phyloP scores from a whole-genome alignment of 2,113 vertebrate genomes.

The Poeciliopsis turrubarensis region DNA sequence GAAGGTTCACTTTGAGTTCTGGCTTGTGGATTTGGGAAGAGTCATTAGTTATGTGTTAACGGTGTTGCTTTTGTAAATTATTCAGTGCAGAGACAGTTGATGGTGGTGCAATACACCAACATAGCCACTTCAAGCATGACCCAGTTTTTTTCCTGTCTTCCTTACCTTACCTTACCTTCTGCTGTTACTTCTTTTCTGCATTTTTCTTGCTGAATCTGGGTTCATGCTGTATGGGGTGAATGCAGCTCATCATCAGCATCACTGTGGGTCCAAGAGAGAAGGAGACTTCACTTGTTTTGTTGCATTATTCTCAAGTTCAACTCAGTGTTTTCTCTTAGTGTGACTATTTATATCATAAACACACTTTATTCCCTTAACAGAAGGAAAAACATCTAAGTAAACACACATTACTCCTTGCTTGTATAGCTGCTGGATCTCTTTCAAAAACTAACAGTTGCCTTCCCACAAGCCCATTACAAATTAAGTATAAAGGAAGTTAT shows the following conservation, averaged over 20 bases:
- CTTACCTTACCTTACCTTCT: constrained; percentile 2
- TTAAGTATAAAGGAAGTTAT: background rate
- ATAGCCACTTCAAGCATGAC: constrained; percentile 66
- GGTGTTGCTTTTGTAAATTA: constrained; percentile 67
- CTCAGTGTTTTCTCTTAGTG: background rate
- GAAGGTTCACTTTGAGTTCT: constrained; percentile 32
- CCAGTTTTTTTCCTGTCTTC: constrained; percentile 42
- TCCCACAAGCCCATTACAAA: background rate
- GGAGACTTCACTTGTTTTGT: background rate
- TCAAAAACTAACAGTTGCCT: background rate
- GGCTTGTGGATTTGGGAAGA: constrained; percentile 43
- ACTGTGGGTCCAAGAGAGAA: background rate
- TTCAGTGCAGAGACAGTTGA: constrained; percentile 39
- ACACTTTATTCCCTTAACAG: background rate
- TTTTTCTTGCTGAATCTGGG: constrained; percentile 30
- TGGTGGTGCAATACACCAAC: constrained; percentile 54
- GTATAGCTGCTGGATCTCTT: background rate
- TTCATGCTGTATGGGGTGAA: constrained; percentile 21
- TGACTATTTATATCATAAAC: background rate
- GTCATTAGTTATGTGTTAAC: constrained; percentile 61
- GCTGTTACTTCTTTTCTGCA: constrained; percentile 13
- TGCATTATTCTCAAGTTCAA: background rate
- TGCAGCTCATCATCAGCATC: constrained; percentile 12
- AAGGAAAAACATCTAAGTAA: background rate
- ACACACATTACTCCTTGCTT: background rate